phyloP scores from a whole-genome alignment of 1,140 invertebrate species.

The Aphis gossypii region DNA sequence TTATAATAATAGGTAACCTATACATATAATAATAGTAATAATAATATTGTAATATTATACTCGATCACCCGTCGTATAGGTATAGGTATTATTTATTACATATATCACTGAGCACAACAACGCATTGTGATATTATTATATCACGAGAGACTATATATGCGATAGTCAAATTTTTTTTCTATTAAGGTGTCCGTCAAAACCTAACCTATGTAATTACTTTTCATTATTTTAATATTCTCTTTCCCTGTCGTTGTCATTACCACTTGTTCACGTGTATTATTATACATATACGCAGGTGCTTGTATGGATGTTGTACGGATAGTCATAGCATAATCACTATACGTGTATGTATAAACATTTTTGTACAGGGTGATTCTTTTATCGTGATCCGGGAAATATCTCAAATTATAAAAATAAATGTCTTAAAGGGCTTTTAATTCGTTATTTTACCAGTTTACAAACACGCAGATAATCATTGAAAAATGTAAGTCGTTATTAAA shows the following conservation, averaged over 20 bases:
- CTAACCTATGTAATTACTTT: constrained; percentile 34
- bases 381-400: neutral
- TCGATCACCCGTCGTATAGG: neutral
- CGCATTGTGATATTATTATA: neutral
- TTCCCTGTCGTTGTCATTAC: neutral
- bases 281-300: neutral
- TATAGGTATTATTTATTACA: neutral
- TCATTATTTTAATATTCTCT: constrained; percentile 37
- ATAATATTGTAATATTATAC: neutral
- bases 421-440: neutral
- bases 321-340: neutral
- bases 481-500: neutral
- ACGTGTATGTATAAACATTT: neutral
- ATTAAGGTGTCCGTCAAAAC: constrained; percentile 29
- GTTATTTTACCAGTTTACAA: neutral
- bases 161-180: neutral
- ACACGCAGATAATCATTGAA: neutral
- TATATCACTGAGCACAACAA: neutral
- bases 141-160: too few relatives aligned
- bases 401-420: neutral
- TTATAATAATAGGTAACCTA: constrained; percentile 10
- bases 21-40: neutral
- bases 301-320: neutral
- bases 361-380: neutral
- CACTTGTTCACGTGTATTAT: neutral